These are phyloP conservation scores for Cephalopachus bancanus DNA, from an alignment of 2,797 vertebrate genomes.

Conservation along the genomic window DNA sequence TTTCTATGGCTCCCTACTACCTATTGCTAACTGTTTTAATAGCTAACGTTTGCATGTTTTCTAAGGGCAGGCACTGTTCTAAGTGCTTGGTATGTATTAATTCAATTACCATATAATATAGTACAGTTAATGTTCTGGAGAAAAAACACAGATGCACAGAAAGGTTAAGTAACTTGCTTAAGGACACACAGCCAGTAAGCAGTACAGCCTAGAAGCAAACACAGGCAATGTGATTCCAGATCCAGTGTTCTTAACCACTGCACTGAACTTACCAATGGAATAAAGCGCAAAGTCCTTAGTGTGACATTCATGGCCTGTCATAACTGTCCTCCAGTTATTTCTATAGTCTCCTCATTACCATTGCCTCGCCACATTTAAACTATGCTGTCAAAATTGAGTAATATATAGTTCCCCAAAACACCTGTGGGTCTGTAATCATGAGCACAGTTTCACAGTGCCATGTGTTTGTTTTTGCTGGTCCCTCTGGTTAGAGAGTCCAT, in stretches of 20 bases:
- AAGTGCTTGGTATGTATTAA: not conserved
- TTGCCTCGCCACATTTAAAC: not conserved
- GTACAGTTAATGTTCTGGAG: not conserved
- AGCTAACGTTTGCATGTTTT: slow-evolving; percentile 1
- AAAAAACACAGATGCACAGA: slow-evolving; percentile 18
- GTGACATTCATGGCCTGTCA: not conserved
- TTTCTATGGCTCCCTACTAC: not conserved
- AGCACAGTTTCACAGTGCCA: not conserved
- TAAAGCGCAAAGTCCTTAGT: slow-evolving; percentile 1
- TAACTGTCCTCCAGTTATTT: not conserved
- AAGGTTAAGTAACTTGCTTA: not conserved
- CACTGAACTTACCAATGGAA: not conserved
- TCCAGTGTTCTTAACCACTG: not conserved
- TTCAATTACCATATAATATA: not conserved
- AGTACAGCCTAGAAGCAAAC: not conserved
- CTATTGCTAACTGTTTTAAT: not conserved
- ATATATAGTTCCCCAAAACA: not conserved
- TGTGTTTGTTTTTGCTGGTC: not conserved
- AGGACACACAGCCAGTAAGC: not conserved
- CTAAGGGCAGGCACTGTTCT: not conserved
- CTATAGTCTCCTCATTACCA: not conserved
- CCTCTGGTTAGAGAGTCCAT: not conserved
- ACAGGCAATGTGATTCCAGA: not conserved
- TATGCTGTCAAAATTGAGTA: not conserved
- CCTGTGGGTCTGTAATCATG: not conserved